These are phyloP conservation scores for Micronycteris hirsuta DNA, from an alignment of 2,113 vertebrate genomes.

Conservation along the genomic window DNA sequence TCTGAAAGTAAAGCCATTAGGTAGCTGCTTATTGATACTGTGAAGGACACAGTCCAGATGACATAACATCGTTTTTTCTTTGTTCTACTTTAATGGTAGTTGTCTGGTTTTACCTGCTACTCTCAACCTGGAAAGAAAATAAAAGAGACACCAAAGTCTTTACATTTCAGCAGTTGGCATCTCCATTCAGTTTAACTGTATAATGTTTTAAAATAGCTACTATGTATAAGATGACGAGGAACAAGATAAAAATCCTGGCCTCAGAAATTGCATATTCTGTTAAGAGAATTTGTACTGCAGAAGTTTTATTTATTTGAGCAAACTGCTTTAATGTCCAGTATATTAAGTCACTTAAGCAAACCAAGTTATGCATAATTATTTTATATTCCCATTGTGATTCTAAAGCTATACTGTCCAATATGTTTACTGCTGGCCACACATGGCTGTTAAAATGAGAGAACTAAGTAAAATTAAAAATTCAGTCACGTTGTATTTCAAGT, in stretches of 20 bases:
- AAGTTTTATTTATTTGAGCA: slow-evolving; percentile 16
- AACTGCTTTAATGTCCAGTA: not conserved
- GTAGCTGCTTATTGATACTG: not conserved
- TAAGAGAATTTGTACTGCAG: slow-evolving; percentile 32
- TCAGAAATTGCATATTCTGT: not conserved
- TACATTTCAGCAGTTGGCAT: not conserved
- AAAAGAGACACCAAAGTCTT: not conserved
- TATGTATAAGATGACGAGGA: slow-evolving; percentile 3
- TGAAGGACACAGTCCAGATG: not conserved
- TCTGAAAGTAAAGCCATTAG: not conserved
- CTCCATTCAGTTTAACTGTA: not conserved
- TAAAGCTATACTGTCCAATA: slow-evolving; percentile 6
- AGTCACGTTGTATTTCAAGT: not conserved
- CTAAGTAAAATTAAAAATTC: not conserved
- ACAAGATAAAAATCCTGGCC: not conserved
- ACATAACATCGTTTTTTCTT: not conserved
- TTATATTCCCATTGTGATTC: not conserved
- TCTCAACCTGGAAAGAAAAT: slow-evolving; percentile 27
- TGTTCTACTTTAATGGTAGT: not conserved
- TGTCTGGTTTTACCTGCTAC: slow-evolving; percentile 20
- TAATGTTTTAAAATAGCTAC: slow-evolving; percentile 14
- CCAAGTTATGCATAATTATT: not conserved
- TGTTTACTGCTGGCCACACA: not conserved
- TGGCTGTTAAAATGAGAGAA: slow-evolving; percentile 30
- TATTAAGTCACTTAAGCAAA: slow-evolving; percentile 11